These are phyloP conservation scores for Keiferia lycopersicella DNA, from an alignment of 2,888 invertebrate genomes.

Conservation along the genomic window DNA sequence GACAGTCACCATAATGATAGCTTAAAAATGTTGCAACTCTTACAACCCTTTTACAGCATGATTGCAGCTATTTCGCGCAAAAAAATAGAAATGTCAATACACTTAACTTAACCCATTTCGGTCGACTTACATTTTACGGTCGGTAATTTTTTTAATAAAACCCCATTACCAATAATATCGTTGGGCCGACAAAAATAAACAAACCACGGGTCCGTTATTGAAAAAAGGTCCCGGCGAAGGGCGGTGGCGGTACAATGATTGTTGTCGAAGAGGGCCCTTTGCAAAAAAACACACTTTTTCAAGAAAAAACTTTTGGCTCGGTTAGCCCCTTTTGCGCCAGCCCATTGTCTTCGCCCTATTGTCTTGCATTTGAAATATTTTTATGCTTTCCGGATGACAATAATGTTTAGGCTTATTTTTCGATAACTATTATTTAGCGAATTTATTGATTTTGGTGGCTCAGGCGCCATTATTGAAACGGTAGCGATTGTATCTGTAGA, in stretches of 20 bases:
- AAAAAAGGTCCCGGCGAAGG: constrained; percentile 59
- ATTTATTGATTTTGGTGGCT: constrained; percentile 63
- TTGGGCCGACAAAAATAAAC: constrained; percentile 67
- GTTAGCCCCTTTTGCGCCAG: constrained; percentile 64
- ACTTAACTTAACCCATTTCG: constrained; percentile 30
- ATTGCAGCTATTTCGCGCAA: not conserved
- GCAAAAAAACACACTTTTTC: constrained; percentile 70
- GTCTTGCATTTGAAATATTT: constrained; percentile 79
- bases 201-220: constrained; percentile 71
- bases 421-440: constrained; percentile 78
- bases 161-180: constrained; percentile 62
- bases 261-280: constrained; percentile 66
- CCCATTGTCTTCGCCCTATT: constrained; percentile 77
- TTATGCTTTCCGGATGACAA: constrained; percentile 78
- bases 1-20: constrained; percentile 18
- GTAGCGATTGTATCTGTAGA: constrained; percentile 50
- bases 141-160: constrained; percentile 49
- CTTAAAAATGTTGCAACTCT: constrained; percentile 8
- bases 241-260: constrained; percentile 73
- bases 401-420: constrained; percentile 76
- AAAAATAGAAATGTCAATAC: constrained; percentile 32
- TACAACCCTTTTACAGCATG: constrained; percentile 10
- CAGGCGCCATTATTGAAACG: constrained; percentile 50
- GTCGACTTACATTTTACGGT: constrained; percentile 29
- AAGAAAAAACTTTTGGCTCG: constrained; percentile 52